Percentiles rank a stretch among this genome's conserved stretches.
Evolutionary conservation across 2,113 vertebrate species (phyloP).

Genomic region (Austrofundulus limnaeus): DNA sequence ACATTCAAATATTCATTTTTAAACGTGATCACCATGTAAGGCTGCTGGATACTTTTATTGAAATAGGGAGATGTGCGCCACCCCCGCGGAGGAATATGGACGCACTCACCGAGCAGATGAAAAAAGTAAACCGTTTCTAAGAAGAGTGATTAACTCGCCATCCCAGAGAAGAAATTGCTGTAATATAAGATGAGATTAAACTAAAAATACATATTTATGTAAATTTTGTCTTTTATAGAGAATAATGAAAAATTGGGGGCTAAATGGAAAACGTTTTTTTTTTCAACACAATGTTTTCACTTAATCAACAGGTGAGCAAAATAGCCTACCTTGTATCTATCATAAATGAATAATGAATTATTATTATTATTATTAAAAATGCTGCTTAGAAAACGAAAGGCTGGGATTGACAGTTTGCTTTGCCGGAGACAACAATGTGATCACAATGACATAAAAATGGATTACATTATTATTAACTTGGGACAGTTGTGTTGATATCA

Average conservation of each 20-base stretch:
- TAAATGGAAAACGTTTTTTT: accelerated
- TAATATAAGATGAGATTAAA: background rate
- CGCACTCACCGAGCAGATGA: slow-evolving; percentile 44
- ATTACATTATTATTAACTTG: too few species aligned
- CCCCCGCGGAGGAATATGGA: slow-evolving; percentile 57
- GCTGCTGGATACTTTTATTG: background rate
- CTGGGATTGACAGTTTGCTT: too few species aligned
- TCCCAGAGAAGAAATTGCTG: slow-evolving; percentile 16
- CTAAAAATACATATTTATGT: background rate
- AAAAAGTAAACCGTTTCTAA: slow-evolving; percentile 62
- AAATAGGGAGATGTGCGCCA: background rate
- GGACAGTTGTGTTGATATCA: too few species aligned
- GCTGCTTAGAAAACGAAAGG: too few species aligned
- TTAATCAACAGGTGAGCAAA: slow-evolving; percentile 40
- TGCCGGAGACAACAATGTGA: too few species aligned
- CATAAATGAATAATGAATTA: too few species aligned
- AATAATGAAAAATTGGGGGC: background rate
- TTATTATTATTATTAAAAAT: too few species aligned
- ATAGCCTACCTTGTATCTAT: too few species aligned
- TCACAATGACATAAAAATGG: too few species aligned
- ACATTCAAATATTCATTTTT: accelerated
- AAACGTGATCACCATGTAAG: accelerated
- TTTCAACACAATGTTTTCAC: background rate
- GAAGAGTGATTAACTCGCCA: slow-evolving; percentile 49
- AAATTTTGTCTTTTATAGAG: background rate